Percentiles rank a stretch among this genome's conserved stretches.
Conservation (phyloP, 2,797 vertebrate genomes). For the Mormyrus hasselquistii region DNA sequence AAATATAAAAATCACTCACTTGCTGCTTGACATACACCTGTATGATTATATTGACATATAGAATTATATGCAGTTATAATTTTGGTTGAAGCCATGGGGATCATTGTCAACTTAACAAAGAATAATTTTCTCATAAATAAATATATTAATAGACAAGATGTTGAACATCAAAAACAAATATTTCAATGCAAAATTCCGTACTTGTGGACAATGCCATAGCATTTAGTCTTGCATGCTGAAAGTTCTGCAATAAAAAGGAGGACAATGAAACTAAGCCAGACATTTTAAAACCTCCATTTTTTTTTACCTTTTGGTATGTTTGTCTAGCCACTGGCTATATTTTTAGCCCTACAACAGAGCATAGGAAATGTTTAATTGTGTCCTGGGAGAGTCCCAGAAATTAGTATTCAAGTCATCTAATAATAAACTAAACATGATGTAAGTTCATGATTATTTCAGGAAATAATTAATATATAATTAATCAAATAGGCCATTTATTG, state of each 20-base stretch:
- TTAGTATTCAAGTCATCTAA: conserved; percentile 5
- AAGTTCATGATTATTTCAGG: background rate
- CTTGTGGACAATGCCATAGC: background rate
- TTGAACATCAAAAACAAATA: background rate
- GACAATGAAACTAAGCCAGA: background rate
- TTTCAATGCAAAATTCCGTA: background rate
- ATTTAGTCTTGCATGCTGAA: background rate
- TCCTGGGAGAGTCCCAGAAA: background rate
- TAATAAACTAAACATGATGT: background rate
- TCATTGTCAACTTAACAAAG: background rate
- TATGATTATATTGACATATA: background rate
- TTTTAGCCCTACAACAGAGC: background rate
- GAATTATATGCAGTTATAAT: background rate
- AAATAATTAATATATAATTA: conserved; percentile 8
- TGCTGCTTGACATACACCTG: background rate
- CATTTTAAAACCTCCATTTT: background rate
- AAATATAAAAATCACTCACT: background rate
- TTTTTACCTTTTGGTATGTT: background rate
- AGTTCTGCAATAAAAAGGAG: background rate
- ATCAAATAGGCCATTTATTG: background rate
- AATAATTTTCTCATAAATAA: background rate
- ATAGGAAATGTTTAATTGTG: background rate
- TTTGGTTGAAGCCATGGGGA: background rate
- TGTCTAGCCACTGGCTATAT: background rate
- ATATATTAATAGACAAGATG: background rate